Base-by-base conservation (phyloP, 2,888 invertebrate species). In the Mimachlamys varia region DNA sequence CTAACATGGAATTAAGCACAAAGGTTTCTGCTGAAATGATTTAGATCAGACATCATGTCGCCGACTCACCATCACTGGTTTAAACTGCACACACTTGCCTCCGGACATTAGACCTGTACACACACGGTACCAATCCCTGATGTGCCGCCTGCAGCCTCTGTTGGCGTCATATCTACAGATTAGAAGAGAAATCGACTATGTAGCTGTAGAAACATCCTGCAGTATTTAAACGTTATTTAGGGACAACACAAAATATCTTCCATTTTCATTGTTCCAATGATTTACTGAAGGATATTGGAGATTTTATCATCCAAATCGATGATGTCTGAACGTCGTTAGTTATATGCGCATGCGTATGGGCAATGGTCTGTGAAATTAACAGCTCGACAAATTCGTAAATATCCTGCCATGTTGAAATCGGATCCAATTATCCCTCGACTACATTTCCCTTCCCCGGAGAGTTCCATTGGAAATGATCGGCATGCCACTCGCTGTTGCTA, bases 121-220 rank as follows among this genome's bases (percentile, higher is more conserved):
- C 19, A 53, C 53, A 53, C 53, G 15, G 19, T n/a, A 62, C n/a
- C 62, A 27, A 22, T n/a, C 62, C 62, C 4, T 2, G 7, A 27
- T n/a, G 62, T 62, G 62, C 27, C 27, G 62, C 27, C 62, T 62
- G 62, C 22, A n/a, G n/a, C 62, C 12, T 4, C 62, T 2, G 62
- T 62, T 62, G 62, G 62, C 62, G 62, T 62, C 62, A 62, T 62
- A 62, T 62, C 62, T 62, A 62, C 62, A 62, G 62, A 62, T 62
- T n/a, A 27, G 27, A 62, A 62, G 10, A 22, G 10, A 62, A 62
- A 62, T 62, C 62, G 62, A 62, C 62, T 27, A 62, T 62, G 62
- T n/a, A 62, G n/a, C 62, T 62, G 27, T 62, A 62, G 53, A 62
- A 55, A 62, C 62, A 27, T n/a, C 62, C 62, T 27, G 62, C 62